Evolutionary conservation across 2,797 vertebrate species (phyloP).

Genomic region (Scolopax rusticola): DNA sequence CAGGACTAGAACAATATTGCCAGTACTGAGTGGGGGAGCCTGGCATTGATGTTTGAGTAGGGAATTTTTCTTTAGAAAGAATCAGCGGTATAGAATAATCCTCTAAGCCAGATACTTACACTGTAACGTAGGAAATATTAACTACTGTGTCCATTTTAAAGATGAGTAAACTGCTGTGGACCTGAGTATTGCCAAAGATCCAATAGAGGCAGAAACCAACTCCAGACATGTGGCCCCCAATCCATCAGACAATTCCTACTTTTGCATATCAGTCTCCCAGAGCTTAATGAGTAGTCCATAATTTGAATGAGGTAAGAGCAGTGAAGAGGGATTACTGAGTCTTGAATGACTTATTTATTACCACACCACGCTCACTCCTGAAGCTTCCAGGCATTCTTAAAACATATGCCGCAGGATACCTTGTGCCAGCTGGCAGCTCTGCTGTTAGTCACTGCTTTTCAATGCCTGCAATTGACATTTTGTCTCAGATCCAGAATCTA

Average conservation of each 20-base stretch:
- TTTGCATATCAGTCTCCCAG: not conserved
- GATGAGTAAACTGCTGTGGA: not conserved
- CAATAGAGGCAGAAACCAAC: not conserved
- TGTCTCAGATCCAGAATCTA: conserved; percentile 44
- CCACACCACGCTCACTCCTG: not conserved
- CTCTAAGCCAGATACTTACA: not conserved
- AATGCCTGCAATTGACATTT: not conserved
- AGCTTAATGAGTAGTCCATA: not conserved
- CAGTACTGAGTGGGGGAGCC: not conserved
- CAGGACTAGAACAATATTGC: not conserved
- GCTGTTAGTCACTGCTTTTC: not conserved
- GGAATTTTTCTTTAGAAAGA: not conserved
- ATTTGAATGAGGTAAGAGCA: conserved; percentile 27
- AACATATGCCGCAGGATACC: not conserved
- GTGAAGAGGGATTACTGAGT: not conserved
- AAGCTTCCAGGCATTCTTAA: not conserved
- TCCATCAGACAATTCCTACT: not conserved
- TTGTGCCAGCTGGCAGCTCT: conserved; percentile 49
- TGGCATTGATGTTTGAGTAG: not conserved
- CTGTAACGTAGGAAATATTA: not conserved
- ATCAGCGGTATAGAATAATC: not conserved
- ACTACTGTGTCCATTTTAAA: not conserved
- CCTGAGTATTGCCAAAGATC: not conserved
- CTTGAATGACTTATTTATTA: conserved; percentile 5
- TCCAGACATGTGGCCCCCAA: not conserved